These are phyloP conservation scores for Bos javanicus DNA, from an alignment of 2,113 vertebrate genomes.

Conservation along the genomic window DNA sequence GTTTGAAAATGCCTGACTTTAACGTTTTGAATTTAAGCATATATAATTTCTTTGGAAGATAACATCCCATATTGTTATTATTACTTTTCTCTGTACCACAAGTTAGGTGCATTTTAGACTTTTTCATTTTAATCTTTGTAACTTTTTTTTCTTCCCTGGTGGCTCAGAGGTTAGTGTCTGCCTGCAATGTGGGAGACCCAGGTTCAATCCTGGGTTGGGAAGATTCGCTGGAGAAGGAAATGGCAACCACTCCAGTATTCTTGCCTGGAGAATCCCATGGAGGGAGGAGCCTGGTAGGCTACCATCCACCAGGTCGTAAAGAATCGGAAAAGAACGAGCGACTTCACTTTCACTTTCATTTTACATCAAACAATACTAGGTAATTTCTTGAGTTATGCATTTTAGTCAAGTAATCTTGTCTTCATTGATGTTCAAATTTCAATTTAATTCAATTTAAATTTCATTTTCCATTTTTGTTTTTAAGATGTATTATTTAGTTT, in stretches of 20 bases:
- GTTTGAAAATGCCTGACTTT: neutral
- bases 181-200: no score
- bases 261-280: no score
- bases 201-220: no score
- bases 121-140: neutral
- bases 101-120: neutral
- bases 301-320: no score
- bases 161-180: no score
- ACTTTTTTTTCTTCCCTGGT: neutral
- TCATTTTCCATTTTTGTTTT: neutral
- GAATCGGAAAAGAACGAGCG: fast-evolving
- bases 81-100: neutral
- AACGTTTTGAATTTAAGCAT: neutral
- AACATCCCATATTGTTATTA: neutral
- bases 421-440: neutral
- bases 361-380: neutral
- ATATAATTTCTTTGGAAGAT: neutral
- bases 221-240: no score
- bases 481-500: neutral
- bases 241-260: no score
- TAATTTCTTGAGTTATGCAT: neutral
- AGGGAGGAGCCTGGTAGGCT: no score
- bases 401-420: neutral
- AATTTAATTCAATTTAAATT: neutral
- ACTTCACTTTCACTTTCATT: no score